phyloP scores from a whole-genome alignment of 2,888 invertebrate species.

The Strigamia transsilvanica region DNA sequence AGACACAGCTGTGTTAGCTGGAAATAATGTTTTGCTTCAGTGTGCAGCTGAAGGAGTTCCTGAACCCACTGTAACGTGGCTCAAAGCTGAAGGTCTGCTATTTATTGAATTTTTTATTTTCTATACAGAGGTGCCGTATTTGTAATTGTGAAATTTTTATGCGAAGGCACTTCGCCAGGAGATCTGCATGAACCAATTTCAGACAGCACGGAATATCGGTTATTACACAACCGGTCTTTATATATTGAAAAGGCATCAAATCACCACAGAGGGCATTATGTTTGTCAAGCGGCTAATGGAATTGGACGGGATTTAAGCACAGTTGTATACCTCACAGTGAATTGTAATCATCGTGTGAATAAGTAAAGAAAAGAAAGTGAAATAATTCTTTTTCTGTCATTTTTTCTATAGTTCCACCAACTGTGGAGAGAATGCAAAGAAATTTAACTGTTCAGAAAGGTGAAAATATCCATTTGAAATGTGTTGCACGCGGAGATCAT shows the following conservation, averaged over 20 bases:
- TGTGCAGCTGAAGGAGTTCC: conserved; percentile 64
- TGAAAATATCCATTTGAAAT: conserved; percentile 52
- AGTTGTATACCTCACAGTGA: conserved; percentile 64
- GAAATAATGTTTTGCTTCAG: conserved; percentile 61
- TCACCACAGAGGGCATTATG: conserved; percentile 60
- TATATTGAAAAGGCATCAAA: conserved; percentile 53
- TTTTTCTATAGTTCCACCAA: conserved; percentile 48
- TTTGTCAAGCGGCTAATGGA: conserved; percentile 64
- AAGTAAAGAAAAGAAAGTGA: neutral
- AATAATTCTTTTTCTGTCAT: neutral
- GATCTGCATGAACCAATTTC: conserved; percentile 60
- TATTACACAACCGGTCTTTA: conserved; percentile 52
- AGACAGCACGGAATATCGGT: conserved; percentile 52
- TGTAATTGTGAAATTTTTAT: neutral
- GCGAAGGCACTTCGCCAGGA: conserved; percentile 56
- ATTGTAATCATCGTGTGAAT: conserved; percentile 60
- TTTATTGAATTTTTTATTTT: conserved; percentile 9
- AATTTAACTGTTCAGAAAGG: conserved; percentile 50
- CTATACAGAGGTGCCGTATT: neutral
- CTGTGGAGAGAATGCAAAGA: conserved; percentile 33
- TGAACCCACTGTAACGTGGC: conserved; percentile 63
- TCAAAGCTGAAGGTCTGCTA: conserved; percentile 58
- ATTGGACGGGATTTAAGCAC: conserved; percentile 64
- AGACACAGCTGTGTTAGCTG: conserved; percentile 62
- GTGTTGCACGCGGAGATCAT: conserved; percentile 50